Evolutionary conservation across 2,113 vertebrate species (phyloP), one percentile per base, ranked within the genome.

Genomic region (Strix aluco): DNA sequence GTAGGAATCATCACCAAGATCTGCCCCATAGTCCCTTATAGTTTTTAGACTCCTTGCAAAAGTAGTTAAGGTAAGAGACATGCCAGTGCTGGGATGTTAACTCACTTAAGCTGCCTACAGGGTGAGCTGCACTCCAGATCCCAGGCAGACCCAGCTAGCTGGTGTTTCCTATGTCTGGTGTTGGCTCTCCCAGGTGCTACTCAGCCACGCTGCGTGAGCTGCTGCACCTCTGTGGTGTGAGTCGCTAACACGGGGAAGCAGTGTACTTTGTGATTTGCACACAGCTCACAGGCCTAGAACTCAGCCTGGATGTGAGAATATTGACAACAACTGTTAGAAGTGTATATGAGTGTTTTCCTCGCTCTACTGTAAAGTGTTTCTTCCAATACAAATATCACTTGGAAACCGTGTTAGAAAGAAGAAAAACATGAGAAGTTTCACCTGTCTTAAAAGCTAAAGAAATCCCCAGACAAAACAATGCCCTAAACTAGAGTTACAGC

Each of bases 131-230:
- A 21, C 55, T n/a, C 21, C 71, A 80, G 46, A 54, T 21, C 26
- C 40, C 46, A 23, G 36, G 42, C 42, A 91, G 54, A 34, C 40
- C 44, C 42, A 49, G 49, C 9, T 14, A n/a, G 49, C 40, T 86
- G 44, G 36, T 52, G 46, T 11, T 84, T 54, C 34, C 61, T 25
- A 11, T 22, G 46, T 13, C 29, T 80, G 71, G 27, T 8, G 1
- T 10, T 36, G 47, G 55, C 29, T 71, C 11, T 29, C 57, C 20
- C 47, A 77, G 30, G 11, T 70, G 74, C 66, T 69, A 5, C 54
- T 51, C 89, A 67, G 67, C 16, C 59, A 32, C 0, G 0, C 26
- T 10, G 1, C 1, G 2, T 10, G 69, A 92, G 63, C 55, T 42
- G 58, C 74, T 38, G 62, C n/a, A 62, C 13, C 62, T 69, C 55